Conservation (phyloP, 2,797 vertebrate genomes). For the Myotis pilosus region DNA sequence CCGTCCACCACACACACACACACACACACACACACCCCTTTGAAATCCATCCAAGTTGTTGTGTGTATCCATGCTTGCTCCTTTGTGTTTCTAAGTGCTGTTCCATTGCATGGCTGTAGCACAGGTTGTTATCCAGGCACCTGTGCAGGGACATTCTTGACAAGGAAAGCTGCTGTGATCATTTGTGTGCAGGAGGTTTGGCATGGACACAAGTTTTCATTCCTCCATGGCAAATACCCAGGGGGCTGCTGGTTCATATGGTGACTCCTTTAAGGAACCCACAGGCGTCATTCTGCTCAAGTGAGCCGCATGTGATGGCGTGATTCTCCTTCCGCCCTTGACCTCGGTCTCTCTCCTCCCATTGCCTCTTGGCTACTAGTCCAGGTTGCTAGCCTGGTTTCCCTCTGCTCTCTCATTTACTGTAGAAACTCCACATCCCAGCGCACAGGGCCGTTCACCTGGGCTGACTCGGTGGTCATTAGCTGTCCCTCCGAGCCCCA, state of each 20-base stretch:
- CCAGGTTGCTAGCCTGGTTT: not conserved
- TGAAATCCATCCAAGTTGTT: not conserved
- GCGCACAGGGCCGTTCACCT: no score
- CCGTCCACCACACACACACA: not conserved
- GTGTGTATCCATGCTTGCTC: not conserved
- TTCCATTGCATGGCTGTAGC: not conserved
- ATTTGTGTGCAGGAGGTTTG: not conserved
- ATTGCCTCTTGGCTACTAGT: not conserved
- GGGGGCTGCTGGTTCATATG: not conserved
- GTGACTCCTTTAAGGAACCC: not conserved
- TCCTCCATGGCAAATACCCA: not conserved
- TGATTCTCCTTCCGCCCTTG: not conserved
- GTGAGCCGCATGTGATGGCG: fast-evolving
- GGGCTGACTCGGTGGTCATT: not conserved
- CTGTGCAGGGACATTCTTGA: not conserved
- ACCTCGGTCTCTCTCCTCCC: not conserved
- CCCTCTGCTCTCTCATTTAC: not conserved
- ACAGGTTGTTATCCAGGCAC: not conserved
- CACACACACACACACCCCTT: no score
- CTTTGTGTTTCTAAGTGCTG: not conserved
- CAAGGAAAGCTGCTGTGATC: not conserved
- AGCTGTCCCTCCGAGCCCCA: fast-evolving
- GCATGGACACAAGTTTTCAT: not conserved
- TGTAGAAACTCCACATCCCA: not conserved
- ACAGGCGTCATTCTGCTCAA: not conserved